Percentiles rank a stretch among this genome's conserved stretches.
phyloP scores from a whole-genome alignment of 2,113 vertebrate genomes.

The Buteo buteo region DNA sequence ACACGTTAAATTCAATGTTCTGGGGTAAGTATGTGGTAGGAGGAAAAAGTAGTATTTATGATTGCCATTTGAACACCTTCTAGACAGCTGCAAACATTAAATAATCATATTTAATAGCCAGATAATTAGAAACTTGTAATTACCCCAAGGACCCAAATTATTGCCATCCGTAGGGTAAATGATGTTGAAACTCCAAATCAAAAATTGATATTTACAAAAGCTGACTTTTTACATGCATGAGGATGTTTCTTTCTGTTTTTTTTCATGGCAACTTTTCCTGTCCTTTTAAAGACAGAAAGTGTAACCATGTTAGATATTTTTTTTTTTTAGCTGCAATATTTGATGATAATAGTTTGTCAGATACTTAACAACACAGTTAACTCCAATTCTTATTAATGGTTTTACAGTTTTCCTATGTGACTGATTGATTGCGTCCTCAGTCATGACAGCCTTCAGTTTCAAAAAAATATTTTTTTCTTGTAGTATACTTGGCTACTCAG shows the following conservation, averaged over 20 bases:
- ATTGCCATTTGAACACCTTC: not conserved
- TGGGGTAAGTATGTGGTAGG: conserved; percentile 85
- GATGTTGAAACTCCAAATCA: not conserved
- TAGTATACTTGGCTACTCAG: conserved; percentile 92
- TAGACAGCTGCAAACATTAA: not conserved
- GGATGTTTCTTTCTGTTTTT: not conserved
- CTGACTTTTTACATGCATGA: not conserved
- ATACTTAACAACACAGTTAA: not conserved
- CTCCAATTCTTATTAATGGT: not conserved
- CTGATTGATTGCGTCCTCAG: not conserved
- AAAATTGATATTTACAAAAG: not conserved
- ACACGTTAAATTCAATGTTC: conserved; percentile 94
- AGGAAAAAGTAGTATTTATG: not conserved
- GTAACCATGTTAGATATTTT: not conserved
- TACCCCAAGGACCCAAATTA: not conserved
- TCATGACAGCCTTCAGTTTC: not conserved
- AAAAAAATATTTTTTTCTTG: not conserved
- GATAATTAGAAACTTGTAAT: not conserved
- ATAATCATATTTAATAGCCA: not conserved
- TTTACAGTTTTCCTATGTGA: not conserved
- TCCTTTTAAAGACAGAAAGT: not conserved
- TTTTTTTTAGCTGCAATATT: not conserved
- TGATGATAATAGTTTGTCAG: not conserved
- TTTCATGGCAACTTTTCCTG: not conserved
- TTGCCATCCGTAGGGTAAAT: not conserved